These are phyloP conservation scores for Nautilus pompilius DNA, from an alignment of 1,140 invertebrate genomes.

Conservation along the genomic window DNA sequence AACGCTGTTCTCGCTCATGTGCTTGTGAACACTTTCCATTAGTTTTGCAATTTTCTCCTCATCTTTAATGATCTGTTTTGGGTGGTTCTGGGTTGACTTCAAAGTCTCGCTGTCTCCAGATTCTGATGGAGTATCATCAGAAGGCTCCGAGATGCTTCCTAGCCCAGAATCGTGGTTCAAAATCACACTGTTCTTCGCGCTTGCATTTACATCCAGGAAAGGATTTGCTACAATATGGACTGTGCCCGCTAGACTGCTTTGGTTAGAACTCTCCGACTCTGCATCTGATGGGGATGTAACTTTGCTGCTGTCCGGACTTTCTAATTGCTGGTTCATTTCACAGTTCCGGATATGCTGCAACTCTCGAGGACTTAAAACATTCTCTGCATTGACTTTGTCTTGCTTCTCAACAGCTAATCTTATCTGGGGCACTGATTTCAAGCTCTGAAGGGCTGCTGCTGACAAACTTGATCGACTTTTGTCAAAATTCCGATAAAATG, in stretches of 20 bases:
- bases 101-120: conserved; percentile 41
- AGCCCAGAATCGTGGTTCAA: conserved; percentile 47
- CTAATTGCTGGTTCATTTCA: neutral
- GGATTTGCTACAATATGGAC: conserved; percentile 13
- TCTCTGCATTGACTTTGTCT: no score
- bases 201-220: conserved; percentile 18
- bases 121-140: conserved; percentile 47
- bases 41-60: no score
- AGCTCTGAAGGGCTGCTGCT: no score
- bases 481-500: neutral
- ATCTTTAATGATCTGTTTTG: neutral
- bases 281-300: conserved; percentile 4
- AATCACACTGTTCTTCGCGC: conserved; percentile 15
- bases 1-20: no score
- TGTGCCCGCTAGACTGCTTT: conserved; percentile 31
- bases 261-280: conserved; percentile 37
- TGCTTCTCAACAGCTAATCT: no score
- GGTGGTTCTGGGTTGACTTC: conserved; percentile 30
- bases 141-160: conserved; percentile 45
- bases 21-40: no score
- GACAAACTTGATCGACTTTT: no score
- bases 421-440: no score
- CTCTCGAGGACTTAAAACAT: no score
- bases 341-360: no score
- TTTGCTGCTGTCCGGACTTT: conserved; percentile 2